These are phyloP conservation scores for Hipposideros larvatus DNA, from an alignment of 2,797 vertebrate species.

Conservation along the genomic window DNA sequence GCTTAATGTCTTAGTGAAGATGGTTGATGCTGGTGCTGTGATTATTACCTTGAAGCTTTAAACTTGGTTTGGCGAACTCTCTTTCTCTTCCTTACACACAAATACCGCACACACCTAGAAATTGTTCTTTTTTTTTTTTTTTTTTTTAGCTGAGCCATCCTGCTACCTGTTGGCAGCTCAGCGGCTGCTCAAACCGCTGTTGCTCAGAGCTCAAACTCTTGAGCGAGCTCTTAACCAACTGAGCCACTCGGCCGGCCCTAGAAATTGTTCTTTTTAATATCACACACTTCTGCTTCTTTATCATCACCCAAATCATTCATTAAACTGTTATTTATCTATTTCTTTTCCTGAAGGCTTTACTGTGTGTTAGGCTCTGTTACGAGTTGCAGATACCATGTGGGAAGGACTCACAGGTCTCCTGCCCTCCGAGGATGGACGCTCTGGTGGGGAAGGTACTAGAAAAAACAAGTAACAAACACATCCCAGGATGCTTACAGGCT, in stretches of 20 bases:
- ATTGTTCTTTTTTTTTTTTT: background rate
- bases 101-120: too few species aligned
- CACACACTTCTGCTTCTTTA: background rate
- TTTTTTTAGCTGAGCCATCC: too few species aligned
- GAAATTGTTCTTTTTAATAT: background rate
- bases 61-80: background rate
- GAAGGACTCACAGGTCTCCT: background rate
- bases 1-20: background rate
- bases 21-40: background rate
- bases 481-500: background rate
- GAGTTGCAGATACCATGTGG: background rate
- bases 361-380: background rate
- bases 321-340: background rate
- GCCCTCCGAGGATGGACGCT: too few species aligned
- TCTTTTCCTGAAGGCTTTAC: background rate
- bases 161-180: too few species aligned
- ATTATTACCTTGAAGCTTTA: slow-evolving; percentile 13
- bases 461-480: background rate
- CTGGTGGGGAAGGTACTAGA: background rate
- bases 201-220: too few species aligned
- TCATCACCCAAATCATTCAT: background rate
- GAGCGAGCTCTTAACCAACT: too few species aligned
- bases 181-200: too few species aligned
- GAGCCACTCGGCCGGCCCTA: too few species aligned
- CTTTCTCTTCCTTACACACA: background rate